Percentiles rank a stretch among this genome's conserved stretches.
Evolutionary conservation across 2,797 vertebrate genomes (phyloP).

Genomic region (Masticophis lateralis): DNA sequence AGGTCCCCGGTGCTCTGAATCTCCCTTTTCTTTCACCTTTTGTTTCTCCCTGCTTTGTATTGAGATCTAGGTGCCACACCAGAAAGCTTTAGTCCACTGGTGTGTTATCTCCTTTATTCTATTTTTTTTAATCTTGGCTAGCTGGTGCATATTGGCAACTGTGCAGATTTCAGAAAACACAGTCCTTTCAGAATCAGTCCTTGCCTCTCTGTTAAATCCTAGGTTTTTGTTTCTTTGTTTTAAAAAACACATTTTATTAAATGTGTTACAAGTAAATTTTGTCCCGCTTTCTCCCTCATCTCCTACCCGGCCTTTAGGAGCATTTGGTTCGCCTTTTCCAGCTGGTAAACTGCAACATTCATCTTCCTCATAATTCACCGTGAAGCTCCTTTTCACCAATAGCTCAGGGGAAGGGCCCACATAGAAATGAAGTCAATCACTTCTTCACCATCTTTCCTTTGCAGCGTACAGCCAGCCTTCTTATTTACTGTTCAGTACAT

Average conservation of each 20-base stretch:
- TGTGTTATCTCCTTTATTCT: conserved; percentile 55
- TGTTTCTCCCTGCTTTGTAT: conserved; percentile 61
- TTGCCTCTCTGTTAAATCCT: conserved; percentile 37
- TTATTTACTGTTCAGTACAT: conserved; percentile 23
- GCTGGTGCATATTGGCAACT: conserved; percentile 28
- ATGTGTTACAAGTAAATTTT: conserved; percentile 9
- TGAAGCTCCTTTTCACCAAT: conserved; percentile 47
- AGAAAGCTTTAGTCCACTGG: conserved; percentile 56
- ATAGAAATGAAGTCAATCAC: conserved; percentile 42
- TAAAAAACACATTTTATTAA: conserved; percentile 28
- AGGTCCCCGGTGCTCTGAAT: conserved; percentile 62
- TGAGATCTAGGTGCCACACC: conserved; percentile 53
- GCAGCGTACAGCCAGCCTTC: conserved; percentile 21
- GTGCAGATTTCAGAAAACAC: conserved; percentile 33
- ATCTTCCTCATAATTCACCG: conserved; percentile 46
- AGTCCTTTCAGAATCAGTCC: conserved; percentile 32
- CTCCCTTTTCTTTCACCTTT: conserved; percentile 63
- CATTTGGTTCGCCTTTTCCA: conserved; percentile 55
- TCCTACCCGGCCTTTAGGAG: neutral
- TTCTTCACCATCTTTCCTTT: conserved; percentile 32
- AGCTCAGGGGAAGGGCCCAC: conserved; percentile 31
- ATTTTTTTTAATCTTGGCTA: conserved; percentile 30
- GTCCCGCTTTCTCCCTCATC: conserved; percentile 7
- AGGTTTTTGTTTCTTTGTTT: conserved; percentile 18
- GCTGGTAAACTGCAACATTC: conserved; percentile 51